Conservation (phyloP, 1,140 invertebrate genomes). For the Drosophila eugracilis region DNA sequence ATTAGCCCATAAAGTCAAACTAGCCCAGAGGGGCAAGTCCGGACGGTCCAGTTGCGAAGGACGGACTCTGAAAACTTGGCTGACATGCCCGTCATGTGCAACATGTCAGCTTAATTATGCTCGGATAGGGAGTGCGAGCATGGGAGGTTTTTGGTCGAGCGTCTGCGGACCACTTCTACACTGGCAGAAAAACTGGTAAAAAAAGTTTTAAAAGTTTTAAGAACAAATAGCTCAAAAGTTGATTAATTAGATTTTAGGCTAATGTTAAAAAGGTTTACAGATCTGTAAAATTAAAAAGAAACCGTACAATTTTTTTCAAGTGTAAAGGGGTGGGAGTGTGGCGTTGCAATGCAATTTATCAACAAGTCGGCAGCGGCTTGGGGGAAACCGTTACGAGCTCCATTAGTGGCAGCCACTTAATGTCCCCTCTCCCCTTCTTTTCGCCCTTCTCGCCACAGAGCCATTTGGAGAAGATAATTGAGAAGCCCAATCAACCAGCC, state of each 20-base stretch:
- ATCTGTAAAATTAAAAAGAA: neutral
- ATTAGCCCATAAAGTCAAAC: conserved; percentile 28
- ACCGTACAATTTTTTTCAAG: neutral
- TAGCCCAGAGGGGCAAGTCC: conserved; percentile 18
- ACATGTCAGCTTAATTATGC: conserved; percentile 73
- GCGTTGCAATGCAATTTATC: conserved; percentile 48
- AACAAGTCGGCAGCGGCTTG: conserved; percentile 14
- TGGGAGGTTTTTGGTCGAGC: neutral
- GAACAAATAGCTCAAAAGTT: neutral
- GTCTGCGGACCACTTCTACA: neutral
- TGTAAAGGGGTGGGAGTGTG: neutral
- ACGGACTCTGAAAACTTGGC: conserved; percentile 42
- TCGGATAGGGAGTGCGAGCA: conserved; percentile 8
- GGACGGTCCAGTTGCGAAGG: no score
- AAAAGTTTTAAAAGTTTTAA: neutral
- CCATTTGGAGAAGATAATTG: conserved; percentile 92
- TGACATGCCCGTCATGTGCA: conserved; percentile 73
- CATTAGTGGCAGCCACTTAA: conserved; percentile 76
- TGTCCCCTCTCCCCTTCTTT: conserved; percentile 34
- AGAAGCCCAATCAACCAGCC: conserved; percentile 89
- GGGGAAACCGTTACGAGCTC: conserved; percentile 32
- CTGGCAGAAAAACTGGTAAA: neutral
- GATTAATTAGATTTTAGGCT: neutral
- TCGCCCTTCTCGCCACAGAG: conserved; percentile 86
- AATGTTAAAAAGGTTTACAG: no score